These are phyloP conservation scores for Eilema depressum DNA, from an alignment of 2,888 invertebrate species.

Conservation along the genomic window DNA sequence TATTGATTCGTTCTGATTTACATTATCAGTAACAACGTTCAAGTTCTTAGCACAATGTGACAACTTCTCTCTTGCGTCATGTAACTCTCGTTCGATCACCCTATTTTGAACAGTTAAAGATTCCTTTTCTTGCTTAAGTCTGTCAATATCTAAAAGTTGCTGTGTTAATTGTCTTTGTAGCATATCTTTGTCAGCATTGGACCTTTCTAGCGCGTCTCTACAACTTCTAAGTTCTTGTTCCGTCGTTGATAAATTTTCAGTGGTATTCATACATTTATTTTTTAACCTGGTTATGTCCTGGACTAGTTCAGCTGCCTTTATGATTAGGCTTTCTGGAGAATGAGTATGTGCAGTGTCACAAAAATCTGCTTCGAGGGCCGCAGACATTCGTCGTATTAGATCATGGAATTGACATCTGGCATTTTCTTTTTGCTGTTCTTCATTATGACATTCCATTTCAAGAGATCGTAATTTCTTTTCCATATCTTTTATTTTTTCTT, in stretches of 20 bases:
- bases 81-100: conserved; percentile 91
- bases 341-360: conserved; percentile 89
- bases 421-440: conserved; percentile 92
- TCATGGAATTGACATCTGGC: conserved; percentile 90
- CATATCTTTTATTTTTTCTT: conserved; percentile 92
- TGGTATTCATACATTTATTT: conserved; percentile 87
- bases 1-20: conserved; percentile 90
- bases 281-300: conserved; percentile 90
- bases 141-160: conserved; percentile 90
- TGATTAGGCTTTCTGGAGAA: conserved; percentile 91
- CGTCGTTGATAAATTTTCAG: conserved; percentile 87
- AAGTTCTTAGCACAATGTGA: conserved; percentile 89
- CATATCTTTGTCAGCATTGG: conserved; percentile 90
- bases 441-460: conserved; percentile 90
- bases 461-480: conserved; percentile 91
- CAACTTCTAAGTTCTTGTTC: conserved; percentile 90
- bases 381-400: conserved; percentile 90
- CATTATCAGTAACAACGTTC: conserved; percentile 89
- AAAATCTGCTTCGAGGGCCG: conserved; percentile 90
- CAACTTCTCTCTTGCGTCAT: conserved; percentile 90
- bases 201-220: conserved; percentile 89
- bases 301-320: conserved; percentile 92
- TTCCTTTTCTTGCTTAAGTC: conserved; percentile 93
- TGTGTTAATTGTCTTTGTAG: conserved; percentile 91
- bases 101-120: conserved; percentile 91